Evolutionary conservation across 2,888 invertebrate genomes (phyloP), one percentile per base, ranked within the genome.

Genomic region (Chymomyza caudatula): DNA sequence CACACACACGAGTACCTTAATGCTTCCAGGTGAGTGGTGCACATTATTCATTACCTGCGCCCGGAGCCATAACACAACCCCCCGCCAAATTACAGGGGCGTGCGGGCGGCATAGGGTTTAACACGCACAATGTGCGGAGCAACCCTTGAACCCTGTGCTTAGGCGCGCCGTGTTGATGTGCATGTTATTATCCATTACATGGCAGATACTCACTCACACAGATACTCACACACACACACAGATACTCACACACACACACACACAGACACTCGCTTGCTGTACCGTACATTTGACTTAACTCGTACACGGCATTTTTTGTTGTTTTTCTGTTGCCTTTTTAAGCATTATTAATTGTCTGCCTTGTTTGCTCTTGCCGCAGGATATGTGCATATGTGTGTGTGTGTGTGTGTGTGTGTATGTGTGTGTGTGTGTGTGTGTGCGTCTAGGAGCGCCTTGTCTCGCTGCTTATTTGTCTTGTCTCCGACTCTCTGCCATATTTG

Each of bases 311-410:
- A 58, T 57, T 62, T 44, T 51, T 22, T 54, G 52, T 61, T 37
- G 17, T 52, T 63, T 63, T 43, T 42, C 6, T 66, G 60, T 71
- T 82, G 73, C 77, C 76, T 73, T 85, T 84, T 86, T 86, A 85
- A 83, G 84, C 74, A 84, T 86, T 86, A 85, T 86, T 86, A 84
- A 84, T 84, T 86, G 83, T 85, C 74, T 86, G 72, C 73, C 85
- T 71, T 77, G 77, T 70, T 71, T 69, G 72, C 65, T 57, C 68
- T 65, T 69, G 78, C 78, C 86, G 63, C 83, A 77, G 80, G 80
- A 82, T 37, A 37, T 37, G 11, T 37, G 29, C 6, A 11, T 2
- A 8, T 4, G 11, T 11, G 11, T 11, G 11, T 37, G 29, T 37
- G 29, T 11, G 11, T 11, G 29, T 37, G 11, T 11, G n/a, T 6